Evolutionary conservation across 2,888 invertebrate genomes (phyloP), one percentile per base, ranked within the genome.

Genomic region (Folsomia manolachei): DNA sequence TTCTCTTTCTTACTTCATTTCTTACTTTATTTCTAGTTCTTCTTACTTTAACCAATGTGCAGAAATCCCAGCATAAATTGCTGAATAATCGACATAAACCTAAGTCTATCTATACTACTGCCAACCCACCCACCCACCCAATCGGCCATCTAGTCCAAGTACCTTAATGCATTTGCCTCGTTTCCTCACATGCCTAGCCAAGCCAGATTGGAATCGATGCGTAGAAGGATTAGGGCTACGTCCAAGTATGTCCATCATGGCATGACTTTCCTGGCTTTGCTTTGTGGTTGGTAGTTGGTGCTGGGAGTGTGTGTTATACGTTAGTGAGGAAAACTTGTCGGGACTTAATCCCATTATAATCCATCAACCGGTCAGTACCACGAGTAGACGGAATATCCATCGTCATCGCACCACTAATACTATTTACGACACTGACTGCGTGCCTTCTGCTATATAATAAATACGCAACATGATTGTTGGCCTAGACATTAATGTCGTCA

Each of bases 61-160:
- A 56, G 19, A 56, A 56, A 56, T 56, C 56, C 56, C 21, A 7
- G 56, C 56, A 7, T n/a, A 66, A 39, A 66, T 66, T 66, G 19
- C 65, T 51, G 52, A 39, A 52, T 52, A 66, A 66, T 66, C 65
- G 65, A 66, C 65, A 51, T 52, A 66, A 39, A 26, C 26, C 39
- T 14, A 39, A 39, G 39, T 39, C 4, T 39, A 39, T 39, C 14
- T 39, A 39, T 14, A 9, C 14, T 14, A 4, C 39, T 39, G 14
- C 39, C n/a, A n/a, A n/a, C 7, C 39, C 39, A 39, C 39, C 39
- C 39, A 39, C 14, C 39, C 39, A 39, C 14, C 39, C 39, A 39
- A 14, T 39, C 39, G 14, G 39, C 14, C 39, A 39, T 9, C n/a
- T n/a, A n/a, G n/a, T n/a, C n/a, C 51, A n/a, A 56, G 18, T 21